Evolutionary conservation across 2,797 vertebrate species (phyloP).

Genomic region (Carcharodon carcharias): DNA sequence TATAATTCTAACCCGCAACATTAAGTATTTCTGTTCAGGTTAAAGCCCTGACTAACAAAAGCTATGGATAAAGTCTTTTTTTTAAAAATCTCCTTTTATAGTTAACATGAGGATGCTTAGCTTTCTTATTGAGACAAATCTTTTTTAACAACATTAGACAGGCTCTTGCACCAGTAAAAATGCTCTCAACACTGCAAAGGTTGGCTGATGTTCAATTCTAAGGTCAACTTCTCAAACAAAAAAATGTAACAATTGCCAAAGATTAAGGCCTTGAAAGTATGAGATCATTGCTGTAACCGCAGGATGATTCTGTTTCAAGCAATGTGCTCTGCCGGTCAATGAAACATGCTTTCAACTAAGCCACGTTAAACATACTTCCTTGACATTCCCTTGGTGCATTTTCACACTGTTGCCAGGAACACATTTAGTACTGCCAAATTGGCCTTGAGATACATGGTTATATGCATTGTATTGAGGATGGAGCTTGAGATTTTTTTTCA

Average conservation of each 20-base stretch:
- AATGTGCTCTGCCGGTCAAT: neutral
- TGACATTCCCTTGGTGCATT: neutral
- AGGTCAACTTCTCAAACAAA: constrained; percentile 22
- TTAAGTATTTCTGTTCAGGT: neutral
- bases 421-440: neutral
- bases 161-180: constrained; percentile 18
- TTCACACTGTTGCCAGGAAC: neutral
- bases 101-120: neutral
- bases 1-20: neutral
- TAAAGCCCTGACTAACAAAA: neutral
- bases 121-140: neutral
- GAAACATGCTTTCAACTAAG: neutral
- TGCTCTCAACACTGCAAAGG: neutral
- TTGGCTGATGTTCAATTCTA: constrained; percentile 21
- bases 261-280: constrained; percentile 4
- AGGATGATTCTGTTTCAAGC: neutral
- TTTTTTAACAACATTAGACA: neutral
- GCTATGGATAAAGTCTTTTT: neutral
- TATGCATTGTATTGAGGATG: neutral
- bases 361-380: neutral
- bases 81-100: neutral
- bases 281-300: neutral
- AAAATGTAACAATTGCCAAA: neutral
- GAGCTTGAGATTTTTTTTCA: neutral
- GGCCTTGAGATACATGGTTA: neutral